Percentiles rank a stretch among this genome's conserved stretches.
Evolutionary conservation across 2,888 invertebrate genomes (phyloP).

Genomic region (Tenthredo notha): DNA sequence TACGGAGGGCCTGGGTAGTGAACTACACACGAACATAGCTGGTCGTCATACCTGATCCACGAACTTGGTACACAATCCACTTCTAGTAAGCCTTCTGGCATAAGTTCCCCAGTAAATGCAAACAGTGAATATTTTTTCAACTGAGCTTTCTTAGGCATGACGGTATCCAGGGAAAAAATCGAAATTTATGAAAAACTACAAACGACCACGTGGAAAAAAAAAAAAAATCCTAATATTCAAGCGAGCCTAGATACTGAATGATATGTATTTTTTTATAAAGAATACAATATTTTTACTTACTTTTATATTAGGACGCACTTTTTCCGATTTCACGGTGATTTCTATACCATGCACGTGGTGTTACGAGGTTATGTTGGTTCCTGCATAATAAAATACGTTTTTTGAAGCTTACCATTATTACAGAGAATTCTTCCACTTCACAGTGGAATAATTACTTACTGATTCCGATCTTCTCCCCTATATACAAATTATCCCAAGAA

Average conservation of each 20-base stretch:
- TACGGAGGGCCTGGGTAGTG: conserved; percentile 10
- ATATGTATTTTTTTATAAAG: neutral
- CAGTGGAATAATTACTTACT: neutral
- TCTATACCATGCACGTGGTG: conserved; percentile 15
- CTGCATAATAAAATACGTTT: conserved; percentile 6
- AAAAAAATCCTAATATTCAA: conserved; percentile 4
- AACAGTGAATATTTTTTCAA: conserved; percentile 14
- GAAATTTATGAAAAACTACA: too few relatives aligned
- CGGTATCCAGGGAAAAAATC: neutral
- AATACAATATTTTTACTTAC: conserved; percentile 24
- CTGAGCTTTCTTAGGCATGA: neutral
- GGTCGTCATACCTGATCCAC: neutral
- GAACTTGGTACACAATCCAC: conserved; percentile 29
- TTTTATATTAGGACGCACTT: conserved; percentile 5
- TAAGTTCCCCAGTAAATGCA: neutral
- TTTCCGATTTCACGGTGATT: conserved; percentile 10
- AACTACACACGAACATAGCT: conserved; percentile 18
- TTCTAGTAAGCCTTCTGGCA: neutral
- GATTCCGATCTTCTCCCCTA: neutral
- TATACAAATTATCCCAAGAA: neutral
- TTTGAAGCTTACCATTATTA: neutral
- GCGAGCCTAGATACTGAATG: neutral
- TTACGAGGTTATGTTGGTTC: conserved; percentile 12
- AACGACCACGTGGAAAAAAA: neutral
- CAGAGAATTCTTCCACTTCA: conserved; percentile 9